phyloP scores from a whole-genome alignment of 2,888 invertebrate species.

The Dryadula phaetusa region DNA sequence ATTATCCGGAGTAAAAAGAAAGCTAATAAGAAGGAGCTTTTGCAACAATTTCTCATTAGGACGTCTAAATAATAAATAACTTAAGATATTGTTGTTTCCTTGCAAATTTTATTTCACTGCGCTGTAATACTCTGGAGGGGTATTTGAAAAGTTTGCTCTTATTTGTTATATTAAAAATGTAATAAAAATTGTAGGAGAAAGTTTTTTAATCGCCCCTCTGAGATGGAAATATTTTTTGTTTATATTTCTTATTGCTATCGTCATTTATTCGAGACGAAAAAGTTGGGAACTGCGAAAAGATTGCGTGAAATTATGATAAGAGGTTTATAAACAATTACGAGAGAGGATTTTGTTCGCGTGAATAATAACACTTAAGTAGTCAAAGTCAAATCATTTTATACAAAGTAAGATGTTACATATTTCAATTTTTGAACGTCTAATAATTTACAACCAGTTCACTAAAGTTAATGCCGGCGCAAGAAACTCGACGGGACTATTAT shows the following conservation, averaged over 20 bases:
- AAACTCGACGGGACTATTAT: too few relatives aligned
- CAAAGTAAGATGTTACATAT: too few relatives aligned
- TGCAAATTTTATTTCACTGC: constrained; percentile 30
- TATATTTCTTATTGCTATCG: constrained; percentile 17
- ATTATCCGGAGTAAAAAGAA: constrained; percentile 26
- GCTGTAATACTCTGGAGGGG: constrained; percentile 8
- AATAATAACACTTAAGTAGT: not conserved
- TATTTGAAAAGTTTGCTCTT: constrained; percentile 22
- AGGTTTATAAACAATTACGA: constrained; percentile 5
- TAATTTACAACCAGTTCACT: too few relatives aligned
- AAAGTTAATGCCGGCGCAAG: too few relatives aligned
- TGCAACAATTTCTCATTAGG: constrained; percentile 38
- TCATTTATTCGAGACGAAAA: constrained; percentile 13
- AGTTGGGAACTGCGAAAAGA: constrained; percentile 2
- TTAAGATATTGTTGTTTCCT: constrained; percentile 33
- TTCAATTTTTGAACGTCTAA: too few relatives aligned
- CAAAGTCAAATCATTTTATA: too few relatives aligned
- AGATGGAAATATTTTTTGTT: constrained; percentile 28
- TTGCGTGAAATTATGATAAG: constrained; percentile 5
- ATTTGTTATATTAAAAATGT: constrained; percentile 30
- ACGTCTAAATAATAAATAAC: constrained; percentile 32
- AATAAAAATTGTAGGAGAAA: constrained; percentile 25
- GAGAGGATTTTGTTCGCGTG: not conserved
- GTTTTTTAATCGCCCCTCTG: constrained; percentile 32
- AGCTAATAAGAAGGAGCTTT: constrained; percentile 37